These are phyloP conservation scores for Oceanodroma tethys DNA, from an alignment of 2,113 vertebrate genomes.

Conservation along the genomic window DNA sequence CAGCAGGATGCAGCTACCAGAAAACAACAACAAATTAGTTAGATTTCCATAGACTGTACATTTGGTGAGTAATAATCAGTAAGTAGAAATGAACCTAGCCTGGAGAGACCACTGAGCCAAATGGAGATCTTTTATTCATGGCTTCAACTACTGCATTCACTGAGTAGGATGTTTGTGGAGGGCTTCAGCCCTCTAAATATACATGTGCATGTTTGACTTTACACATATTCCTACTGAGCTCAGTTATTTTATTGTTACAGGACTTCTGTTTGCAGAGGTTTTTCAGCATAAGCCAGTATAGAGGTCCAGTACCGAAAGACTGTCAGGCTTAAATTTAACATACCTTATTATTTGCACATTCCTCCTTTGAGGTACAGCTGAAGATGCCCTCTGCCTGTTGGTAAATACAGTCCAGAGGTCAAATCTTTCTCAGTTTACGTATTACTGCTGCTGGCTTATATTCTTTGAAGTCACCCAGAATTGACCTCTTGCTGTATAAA, in stretches of 20 bases:
- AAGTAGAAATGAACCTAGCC: constrained; percentile 29
- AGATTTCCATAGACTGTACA: constrained; percentile 32
- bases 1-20: constrained; percentile 14
- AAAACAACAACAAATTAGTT: constrained; percentile 55
- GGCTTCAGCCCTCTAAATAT: not conserved
- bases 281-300: not conserved
- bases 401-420: constrained; percentile 1
- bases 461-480: not conserved
- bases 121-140: constrained; percentile 47
- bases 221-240: not conserved
- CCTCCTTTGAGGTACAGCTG: not conserved
- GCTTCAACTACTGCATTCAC: not conserved
- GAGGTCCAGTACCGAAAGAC: not conserved
- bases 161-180: not conserved
- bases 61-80: constrained; percentile 42
- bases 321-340: not conserved
- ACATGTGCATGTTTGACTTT: not conserved
- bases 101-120: constrained; percentile 19
- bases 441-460: not conserved
- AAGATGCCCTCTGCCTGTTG: not conserved
- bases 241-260: not conserved
- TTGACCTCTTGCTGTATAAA: constrained; percentile 15
- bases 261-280: not conserved
- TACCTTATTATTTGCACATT: not conserved
- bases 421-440: not conserved